Evolutionary conservation across 2,113 vertebrate genomes (phyloP).

Genomic region (Hemiscyllium ocellatum): DNA sequence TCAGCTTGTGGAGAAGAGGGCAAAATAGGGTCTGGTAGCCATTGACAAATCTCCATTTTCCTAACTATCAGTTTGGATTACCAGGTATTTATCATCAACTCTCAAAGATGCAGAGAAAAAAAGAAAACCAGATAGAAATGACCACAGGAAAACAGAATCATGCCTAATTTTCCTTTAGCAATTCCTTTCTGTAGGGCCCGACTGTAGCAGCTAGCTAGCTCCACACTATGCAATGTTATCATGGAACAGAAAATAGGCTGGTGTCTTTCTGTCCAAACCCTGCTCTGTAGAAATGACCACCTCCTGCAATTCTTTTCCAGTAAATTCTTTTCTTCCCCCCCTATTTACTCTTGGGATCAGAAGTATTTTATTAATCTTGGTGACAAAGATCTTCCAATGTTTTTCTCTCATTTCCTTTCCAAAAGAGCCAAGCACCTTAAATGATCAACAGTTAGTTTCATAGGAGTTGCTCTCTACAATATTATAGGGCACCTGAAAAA

Average conservation of each 20-base stretch:
- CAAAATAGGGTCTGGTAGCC: neutral
- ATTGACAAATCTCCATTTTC: neutral
- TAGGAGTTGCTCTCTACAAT: neutral
- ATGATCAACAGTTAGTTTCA: neutral
- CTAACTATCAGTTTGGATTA: neutral
- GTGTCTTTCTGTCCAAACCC: neutral
- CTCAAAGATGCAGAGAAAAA: neutral
- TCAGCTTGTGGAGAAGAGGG: neutral
- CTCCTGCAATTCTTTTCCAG: neutral
- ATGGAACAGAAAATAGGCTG: neutral
- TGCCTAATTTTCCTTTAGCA: neutral
- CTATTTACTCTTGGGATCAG: neutral
- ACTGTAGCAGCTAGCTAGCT: neutral
- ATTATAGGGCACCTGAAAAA: neutral
- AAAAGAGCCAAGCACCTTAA: too few species aligned
- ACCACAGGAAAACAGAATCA: neutral
- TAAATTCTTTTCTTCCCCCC: neutral
- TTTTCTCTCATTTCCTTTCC: neutral
- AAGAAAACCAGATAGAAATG: neutral
- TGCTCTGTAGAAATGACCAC: neutral
- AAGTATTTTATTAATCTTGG: neutral
- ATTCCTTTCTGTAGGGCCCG: neutral
- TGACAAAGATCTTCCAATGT: neutral
- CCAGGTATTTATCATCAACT: neutral
- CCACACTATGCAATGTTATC: neutral